Conservation (phyloP, 2,113 vertebrate genomes). For the Oryzias woworae region DNA sequence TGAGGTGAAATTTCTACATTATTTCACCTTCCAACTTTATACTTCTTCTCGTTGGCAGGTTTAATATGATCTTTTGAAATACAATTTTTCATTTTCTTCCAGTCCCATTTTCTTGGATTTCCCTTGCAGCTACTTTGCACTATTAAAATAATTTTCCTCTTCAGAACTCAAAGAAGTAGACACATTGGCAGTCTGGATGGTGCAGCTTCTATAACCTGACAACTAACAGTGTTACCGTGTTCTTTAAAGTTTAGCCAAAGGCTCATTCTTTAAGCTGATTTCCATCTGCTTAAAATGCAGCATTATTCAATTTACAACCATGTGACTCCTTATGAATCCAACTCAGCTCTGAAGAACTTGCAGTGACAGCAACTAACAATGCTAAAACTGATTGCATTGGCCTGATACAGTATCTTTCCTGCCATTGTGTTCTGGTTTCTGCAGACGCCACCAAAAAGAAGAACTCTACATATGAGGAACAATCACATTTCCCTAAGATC, state of each 20-base stretch:
- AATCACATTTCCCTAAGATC: constrained; percentile 21
- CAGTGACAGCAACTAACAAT: not conserved
- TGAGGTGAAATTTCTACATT: too few relatives aligned
- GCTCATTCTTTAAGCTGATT: constrained; percentile 75
- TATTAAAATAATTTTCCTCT: too few relatives aligned
- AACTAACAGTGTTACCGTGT: constrained; percentile 12
- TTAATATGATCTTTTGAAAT: too few relatives aligned
- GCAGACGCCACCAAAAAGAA: constrained; percentile 6
- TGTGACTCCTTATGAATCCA: constrained; percentile 60
- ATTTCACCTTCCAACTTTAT: too few relatives aligned
- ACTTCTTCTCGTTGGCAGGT: too few relatives aligned
- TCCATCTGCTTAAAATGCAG: constrained; percentile 67
- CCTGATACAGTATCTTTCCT: not conserved
- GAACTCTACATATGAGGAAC: not conserved
- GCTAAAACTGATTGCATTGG: not conserved
- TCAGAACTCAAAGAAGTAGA: not conserved
- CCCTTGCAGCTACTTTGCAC: too few relatives aligned
- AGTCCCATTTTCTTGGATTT: too few relatives aligned
- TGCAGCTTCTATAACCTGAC: not conserved
- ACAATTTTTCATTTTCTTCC: too few relatives aligned
- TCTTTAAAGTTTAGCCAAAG: constrained; percentile 47
- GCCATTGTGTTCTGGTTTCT: not conserved
- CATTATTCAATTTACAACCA: constrained; percentile 18
- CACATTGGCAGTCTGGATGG: not conserved
- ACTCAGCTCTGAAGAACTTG: constrained; percentile 17